Base-by-base conservation (phyloP, 2,113 vertebrate genomes). In the Rhineura floridana region DNA sequence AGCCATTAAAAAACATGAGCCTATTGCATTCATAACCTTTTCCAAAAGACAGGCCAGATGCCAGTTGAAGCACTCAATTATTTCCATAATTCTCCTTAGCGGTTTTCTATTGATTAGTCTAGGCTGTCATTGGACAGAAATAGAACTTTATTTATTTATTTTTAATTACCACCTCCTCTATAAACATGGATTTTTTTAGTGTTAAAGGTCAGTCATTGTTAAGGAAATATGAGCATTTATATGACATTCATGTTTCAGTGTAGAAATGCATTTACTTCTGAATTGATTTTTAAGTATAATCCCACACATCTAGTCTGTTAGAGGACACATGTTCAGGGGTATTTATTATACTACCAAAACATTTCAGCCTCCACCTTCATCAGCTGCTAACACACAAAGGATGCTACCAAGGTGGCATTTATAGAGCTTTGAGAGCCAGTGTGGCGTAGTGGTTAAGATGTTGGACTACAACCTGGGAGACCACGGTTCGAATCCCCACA, bases 1-100 rank as follows among this genome's bases (percentile, higher is more conserved):
- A 83, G 84, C 30, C 86, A 90, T 75, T 36, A 89, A 75, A 69
- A 90, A 94, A 86, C 65, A 94, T 65, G 83, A 81, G 11, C 77
- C 28, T 85, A 33, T 33, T 55, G 17, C 15, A 62, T 86, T 88
- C 69, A 65, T 69, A 55, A 79, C 30, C 81, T 67, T 48, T 76
- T 90, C 23, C 86, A 67, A 77, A 76, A 76, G 30, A 50, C 50
- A 81, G 46, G 6, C 39, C 13, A 84, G 77, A 75, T 72, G 44
- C 21, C 67, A 77, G 52, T 88, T 81, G 59, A 83, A 4, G 25
- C 10, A 4, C 33, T 89, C 73, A 42, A 25, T 65, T 70, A 44
- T 82, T 46, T 39, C 50, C 65, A 48, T 48, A 23, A 12, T 84
- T 83, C 77, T 59, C 44, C 21, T 70, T 23, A 72, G 33, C 1